phyloP scores from a whole-genome alignment of 2,797 vertebrate genomes.

The Decapterus maruadsi region DNA sequence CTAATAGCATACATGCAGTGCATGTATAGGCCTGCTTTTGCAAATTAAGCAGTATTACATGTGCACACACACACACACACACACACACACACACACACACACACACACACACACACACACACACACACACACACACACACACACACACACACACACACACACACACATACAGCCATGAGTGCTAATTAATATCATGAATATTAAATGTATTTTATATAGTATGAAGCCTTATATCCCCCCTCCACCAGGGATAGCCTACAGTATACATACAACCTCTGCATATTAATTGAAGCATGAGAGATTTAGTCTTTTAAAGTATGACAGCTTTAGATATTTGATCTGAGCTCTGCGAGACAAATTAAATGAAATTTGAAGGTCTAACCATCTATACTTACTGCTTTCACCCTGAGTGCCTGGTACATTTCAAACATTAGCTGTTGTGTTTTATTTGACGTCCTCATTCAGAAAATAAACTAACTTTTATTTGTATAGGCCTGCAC shows the following conservation, averaged over 20 bases:
- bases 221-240: constrained; percentile 11
- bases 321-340: background rate
- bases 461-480: background rate
- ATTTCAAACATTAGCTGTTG: background rate
- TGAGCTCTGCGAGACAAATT: background rate
- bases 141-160: background rate
- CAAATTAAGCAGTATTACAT: constrained; percentile 15
- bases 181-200: constrained; percentile 57
- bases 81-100: background rate
- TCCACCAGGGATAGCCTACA: constrained; percentile 4
- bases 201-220: constrained; percentile 41
- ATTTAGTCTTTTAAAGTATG: background rate
- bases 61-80: background rate
- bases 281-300: constrained; percentile 5
- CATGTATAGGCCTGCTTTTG: constrained; percentile 16
- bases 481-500: background rate
- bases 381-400: background rate
- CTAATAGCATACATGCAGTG: constrained; percentile 49
- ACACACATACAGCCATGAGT: background rate
- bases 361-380: background rate
- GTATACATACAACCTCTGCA: constrained; percentile 1
- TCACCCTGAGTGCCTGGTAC: background rate
- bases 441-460: background rate
- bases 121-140: background rate
- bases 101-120: background rate